Evolutionary conservation across 2,888 invertebrate genomes (phyloP), one percentile per base, ranked within the genome.

Genomic region (Pachliopta kotzebuea): DNA sequence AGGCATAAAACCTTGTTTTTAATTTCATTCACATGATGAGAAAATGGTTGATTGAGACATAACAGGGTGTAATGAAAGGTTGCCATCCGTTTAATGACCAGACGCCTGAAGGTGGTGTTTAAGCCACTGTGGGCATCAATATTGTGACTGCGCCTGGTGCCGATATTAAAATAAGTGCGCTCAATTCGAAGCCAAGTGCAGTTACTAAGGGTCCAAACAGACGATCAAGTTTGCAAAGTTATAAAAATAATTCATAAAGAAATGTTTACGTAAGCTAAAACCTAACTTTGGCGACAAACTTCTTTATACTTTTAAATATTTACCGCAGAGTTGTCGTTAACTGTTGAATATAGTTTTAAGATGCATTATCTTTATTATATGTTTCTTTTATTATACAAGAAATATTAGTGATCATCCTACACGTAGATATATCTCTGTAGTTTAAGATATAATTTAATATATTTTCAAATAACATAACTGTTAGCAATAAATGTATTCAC

Each of bases 31-130:
- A 52, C 65, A 58, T 63, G 62, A 67, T 68, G 68, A 67, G 65
- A 69, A 65, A 65, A 63, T 65, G 63, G 53, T 50, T 58, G 61
- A 68, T 67, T 64, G 67, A 68, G 66, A 68, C 63, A 53, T 69
- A 65, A 66, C 68, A 59, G 60, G 53, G 59, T 52, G 55, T 68
- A 69, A 69, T 69, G 68, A 69, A 69, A 58, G 69, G 68, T 59
- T 66, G 53, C 58, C 66, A 45, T 56, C 55, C 55, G 62, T 66
- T 69, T 68, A 68, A 69, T 64, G 64, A 69, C 59, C 67, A 65
- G 66, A 66, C 67, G 69, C 67, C 67, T 68, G 58, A 56, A 66
- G 69, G 69, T 69, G 52, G 64, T 68, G 63, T 66, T 69, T 69
- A 69, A 68, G 69, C 66, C 69, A 69, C 62, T 21, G 61, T 60